phyloP scores from a whole-genome alignment of 2,888 invertebrate genomes.

The Salticus scenicus region DNA sequence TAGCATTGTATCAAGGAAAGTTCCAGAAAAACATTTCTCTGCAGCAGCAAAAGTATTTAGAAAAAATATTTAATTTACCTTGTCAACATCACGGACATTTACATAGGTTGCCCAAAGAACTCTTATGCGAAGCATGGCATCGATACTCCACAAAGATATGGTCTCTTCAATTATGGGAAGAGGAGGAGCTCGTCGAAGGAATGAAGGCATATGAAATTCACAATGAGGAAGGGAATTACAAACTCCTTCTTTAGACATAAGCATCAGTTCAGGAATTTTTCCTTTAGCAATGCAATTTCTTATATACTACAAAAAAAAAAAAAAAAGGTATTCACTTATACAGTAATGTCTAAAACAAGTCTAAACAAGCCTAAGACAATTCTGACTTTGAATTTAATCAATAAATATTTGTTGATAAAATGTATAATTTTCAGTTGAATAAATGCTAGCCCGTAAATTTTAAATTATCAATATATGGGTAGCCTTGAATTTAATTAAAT shows the following conservation, averaged over 20 bases:
- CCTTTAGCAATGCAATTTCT: slow-evolving; percentile 77
- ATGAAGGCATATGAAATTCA: slow-evolving; percentile 76
- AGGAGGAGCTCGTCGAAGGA: slow-evolving; percentile 72
- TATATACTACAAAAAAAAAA: slow-evolving; percentile 76
- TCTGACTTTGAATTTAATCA: no score
- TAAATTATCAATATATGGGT: no score
- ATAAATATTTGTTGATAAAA: no score
- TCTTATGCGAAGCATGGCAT: slow-evolving; percentile 76
- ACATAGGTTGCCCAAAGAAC: slow-evolving; percentile 78
- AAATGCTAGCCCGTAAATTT: no score
- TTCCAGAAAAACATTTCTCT: no score
- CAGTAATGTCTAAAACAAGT: no score
- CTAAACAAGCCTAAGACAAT: no score
- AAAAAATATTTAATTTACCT: slow-evolving; percentile 73
- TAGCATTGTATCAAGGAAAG: no score
- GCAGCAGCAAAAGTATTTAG: not conserved
- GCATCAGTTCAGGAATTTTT: slow-evolving; percentile 77
- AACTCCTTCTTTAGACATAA: slow-evolving; percentile 77
- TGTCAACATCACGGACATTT: slow-evolving; percentile 78
- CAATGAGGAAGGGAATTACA: slow-evolving; percentile 76
- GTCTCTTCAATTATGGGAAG: slow-evolving; percentile 73
- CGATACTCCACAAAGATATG: slow-evolving; percentile 76
- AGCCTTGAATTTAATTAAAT: no score
- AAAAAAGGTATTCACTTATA: no score
- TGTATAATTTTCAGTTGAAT: no score